A percentile compares a stretch with the other conserved stretches of the same genome.
Evolutionary conservation across 2,888 invertebrate species (phyloP).

Genomic region (Eristalis arbustorum): DNA sequence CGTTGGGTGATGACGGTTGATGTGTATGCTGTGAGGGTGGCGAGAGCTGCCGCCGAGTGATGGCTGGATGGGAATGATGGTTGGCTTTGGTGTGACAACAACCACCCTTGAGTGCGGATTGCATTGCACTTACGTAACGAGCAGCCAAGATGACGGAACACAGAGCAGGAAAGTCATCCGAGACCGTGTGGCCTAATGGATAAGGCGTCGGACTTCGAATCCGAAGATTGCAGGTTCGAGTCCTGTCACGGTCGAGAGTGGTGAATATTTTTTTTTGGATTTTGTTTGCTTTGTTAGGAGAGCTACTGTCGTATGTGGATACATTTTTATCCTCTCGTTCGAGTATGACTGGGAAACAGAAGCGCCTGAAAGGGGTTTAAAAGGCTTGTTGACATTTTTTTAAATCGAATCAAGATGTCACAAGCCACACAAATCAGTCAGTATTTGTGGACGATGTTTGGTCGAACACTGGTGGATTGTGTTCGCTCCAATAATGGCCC

Average conservation of each 20-base stretch:
- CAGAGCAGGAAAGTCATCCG: slow-evolving; percentile 2
- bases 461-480: no score
- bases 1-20: neutral
- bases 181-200: slow-evolving; percentile 81
- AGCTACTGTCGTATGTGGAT: no score
- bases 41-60: neutral
- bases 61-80: no score
- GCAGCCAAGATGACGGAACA: slow-evolving; percentile 13
- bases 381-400: no score
- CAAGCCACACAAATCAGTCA: no score
- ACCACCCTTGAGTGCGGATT: slow-evolving; percentile 8
- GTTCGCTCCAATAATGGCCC: no score
- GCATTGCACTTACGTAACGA: slow-evolving; percentile 48
- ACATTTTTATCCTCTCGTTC: no score
- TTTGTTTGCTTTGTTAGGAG: neutral
- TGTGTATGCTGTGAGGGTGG: neutral
- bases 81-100: neutral
- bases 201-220: slow-evolving; percentile 81
- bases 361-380: no score
- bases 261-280: slow-evolving; percentile 45
- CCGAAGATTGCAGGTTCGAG: slow-evolving; percentile 81
- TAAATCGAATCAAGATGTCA: no score
- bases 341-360: no score
- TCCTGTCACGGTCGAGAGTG: slow-evolving; percentile 80
- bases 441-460: no score